These are phyloP conservation scores for Dermatophagoides farinae DNA, from an alignment of 1,140 invertebrate species.

Conservation along the genomic window DNA sequence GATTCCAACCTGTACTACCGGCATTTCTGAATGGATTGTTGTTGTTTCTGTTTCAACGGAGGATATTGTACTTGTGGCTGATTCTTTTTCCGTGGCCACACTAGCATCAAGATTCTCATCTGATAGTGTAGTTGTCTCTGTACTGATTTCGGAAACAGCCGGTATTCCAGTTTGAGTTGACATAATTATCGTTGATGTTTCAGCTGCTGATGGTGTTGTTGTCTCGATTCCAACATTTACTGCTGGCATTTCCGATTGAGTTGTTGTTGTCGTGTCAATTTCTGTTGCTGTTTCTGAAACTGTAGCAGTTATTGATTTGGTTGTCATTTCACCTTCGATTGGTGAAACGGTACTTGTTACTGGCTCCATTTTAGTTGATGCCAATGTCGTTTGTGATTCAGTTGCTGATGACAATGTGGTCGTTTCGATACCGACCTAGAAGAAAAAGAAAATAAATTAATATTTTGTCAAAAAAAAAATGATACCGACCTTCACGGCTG, in stretches of 20 bases:
- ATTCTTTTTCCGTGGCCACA: too few relatives aligned
- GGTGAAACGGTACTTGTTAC: not conserved
- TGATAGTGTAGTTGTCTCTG: not conserved
- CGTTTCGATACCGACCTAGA: not conserved
- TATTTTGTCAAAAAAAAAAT: not conserved
- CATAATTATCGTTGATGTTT: too few relatives aligned
- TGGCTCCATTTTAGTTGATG: conserved; percentile 11
- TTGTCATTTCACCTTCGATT: not conserved
- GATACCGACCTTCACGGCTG: not conserved
- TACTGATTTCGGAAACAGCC: too few relatives aligned
- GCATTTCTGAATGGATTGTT: not conserved
- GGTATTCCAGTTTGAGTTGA: too few relatives aligned
- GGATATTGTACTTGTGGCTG: not conserved
- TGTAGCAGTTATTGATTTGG: conserved; percentile 15
- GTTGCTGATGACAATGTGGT: not conserved
- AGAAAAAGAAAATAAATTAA: not conserved
- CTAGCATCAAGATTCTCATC: too few relatives aligned
- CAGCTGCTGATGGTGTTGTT: too few relatives aligned
- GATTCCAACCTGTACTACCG: too few relatives aligned
- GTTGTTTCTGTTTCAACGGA: not conserved
- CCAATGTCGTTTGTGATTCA: not conserved
- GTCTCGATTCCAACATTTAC: not conserved
- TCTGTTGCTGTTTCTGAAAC: not conserved
- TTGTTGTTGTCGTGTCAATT: not conserved
- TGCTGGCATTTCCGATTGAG: not conserved